phyloP scores from a whole-genome alignment of 2,888 invertebrate species.

The Nasonovia ribisnigri region DNA sequence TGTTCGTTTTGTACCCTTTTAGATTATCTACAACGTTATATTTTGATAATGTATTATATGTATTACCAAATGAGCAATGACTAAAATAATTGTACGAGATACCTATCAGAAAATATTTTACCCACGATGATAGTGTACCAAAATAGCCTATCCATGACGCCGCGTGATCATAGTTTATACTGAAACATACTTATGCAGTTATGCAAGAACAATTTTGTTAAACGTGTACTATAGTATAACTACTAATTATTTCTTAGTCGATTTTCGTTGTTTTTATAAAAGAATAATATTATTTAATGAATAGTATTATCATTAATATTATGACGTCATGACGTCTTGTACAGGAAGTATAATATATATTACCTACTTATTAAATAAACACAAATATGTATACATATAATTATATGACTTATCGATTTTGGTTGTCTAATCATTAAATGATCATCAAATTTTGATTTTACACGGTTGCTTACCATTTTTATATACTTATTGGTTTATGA shows the following conservation, averaged over 20 bases:
- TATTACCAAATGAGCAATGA: too few species aligned
- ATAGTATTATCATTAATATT: background rate
- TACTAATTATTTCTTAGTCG: background rate
- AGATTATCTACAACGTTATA: too few species aligned
- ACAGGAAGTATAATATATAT: too few species aligned
- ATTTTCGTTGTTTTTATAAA: background rate
- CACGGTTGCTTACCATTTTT: background rate
- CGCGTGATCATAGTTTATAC: constrained; percentile 5
- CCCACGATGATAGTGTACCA: background rate
- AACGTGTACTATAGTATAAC: background rate
- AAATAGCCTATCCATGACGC: constrained; percentile 1
- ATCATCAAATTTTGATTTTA: too few species aligned
- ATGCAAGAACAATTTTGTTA: background rate
- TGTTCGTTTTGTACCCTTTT: too few species aligned
- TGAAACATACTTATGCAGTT: background rate
- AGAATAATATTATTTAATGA: background rate
- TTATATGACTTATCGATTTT: background rate
- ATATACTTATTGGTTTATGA: background rate
- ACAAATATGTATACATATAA: too few species aligned
- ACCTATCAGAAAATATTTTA: background rate
- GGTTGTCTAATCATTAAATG: background rate
- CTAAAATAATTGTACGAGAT: background rate
- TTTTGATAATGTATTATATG: too few species aligned
- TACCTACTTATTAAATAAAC: too few species aligned
- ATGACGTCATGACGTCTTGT: background rate